Conservation (phyloP, 2,113 vertebrate genomes). For the Xenus cinereus region DNA sequence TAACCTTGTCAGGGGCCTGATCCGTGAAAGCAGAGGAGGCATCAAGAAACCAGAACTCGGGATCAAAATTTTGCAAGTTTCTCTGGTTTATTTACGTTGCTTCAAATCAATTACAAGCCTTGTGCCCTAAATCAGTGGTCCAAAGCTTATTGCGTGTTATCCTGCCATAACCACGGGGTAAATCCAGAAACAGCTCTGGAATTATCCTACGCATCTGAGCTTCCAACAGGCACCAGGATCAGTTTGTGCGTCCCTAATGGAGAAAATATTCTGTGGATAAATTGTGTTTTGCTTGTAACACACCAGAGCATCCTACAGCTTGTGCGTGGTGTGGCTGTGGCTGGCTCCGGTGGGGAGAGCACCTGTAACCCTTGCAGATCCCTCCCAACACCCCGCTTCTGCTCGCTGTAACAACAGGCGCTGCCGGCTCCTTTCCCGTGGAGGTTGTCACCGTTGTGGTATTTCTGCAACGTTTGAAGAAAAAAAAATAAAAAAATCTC, state of each 20-base stretch:
- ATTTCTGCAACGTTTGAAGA: not conserved
- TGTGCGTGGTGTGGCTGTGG: fast-evolving
- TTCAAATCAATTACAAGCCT: not conserved
- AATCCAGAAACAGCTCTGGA: not conserved
- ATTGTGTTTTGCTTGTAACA: not conserved
- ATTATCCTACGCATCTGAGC: not conserved
- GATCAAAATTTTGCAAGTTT: not conserved
- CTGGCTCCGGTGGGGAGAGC: not conserved
- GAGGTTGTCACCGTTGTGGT: fast-evolving
- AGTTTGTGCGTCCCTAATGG: not conserved
- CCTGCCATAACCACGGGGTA: fast-evolving
- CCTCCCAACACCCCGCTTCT: not conserved
- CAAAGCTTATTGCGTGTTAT: not conserved
- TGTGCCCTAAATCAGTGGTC: not conserved
- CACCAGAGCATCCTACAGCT: not conserved
- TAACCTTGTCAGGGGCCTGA: not conserved
- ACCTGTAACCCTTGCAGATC: not conserved
- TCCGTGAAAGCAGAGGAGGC: not conserved
- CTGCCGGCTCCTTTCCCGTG: not conserved
- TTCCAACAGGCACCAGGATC: not conserved
- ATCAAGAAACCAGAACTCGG: not conserved
- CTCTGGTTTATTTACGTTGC: not conserved
- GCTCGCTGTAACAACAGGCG: fast-evolving
- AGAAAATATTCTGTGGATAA: not conserved
- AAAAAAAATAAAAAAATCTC: not conserved